Evolutionary conservation across 2,113 vertebrate genomes (phyloP).

Genomic region (Nematolebias whitei): DNA sequence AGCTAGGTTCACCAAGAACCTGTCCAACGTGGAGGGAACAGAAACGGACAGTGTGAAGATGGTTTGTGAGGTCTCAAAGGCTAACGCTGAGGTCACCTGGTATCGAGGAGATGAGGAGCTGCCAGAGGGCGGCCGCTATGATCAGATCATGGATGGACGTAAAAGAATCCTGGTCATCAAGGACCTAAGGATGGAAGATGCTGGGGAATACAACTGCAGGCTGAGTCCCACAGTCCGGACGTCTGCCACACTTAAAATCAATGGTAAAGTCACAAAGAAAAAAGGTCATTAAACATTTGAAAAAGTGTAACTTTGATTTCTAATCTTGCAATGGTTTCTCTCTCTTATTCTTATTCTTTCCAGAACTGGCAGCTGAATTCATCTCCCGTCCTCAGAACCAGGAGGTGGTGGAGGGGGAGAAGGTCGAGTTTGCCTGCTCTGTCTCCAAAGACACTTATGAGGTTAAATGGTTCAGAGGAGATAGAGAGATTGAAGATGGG

Average conservation of each 20-base stretch:
- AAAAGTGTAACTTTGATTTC: background rate
- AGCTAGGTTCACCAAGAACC: slow-evolving; percentile 94
- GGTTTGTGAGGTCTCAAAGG: slow-evolving; percentile 95
- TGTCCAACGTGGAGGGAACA: slow-evolving; percentile 89
- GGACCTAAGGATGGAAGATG: slow-evolving; percentile 88
- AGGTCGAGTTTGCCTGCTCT: slow-evolving; percentile 92
- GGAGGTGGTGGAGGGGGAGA: slow-evolving; percentile 95
- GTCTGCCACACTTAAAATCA: slow-evolving; percentile 87
- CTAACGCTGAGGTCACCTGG: slow-evolving; percentile 90
- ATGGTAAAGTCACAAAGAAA: slow-evolving; percentile 77
- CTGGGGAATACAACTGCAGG: slow-evolving; percentile 88
- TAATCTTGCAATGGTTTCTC: too few relatives aligned
- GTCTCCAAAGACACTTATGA: slow-evolving; percentile 92
- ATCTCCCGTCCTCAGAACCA: slow-evolving; percentile 91
- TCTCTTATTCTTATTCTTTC: slow-evolving; percentile 31
- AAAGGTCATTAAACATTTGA: background rate
- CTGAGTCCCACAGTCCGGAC: slow-evolving; percentile 84
- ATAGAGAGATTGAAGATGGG: slow-evolving; percentile 81
- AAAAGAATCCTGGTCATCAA: slow-evolving; percentile 91
- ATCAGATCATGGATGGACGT: slow-evolving; percentile 87
- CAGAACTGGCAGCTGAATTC: slow-evolving; percentile 97
- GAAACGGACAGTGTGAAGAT: slow-evolving; percentile 95
- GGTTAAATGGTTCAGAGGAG: slow-evolving; percentile 89
- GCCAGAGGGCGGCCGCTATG: slow-evolving; percentile 92
- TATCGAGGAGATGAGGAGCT: slow-evolving; percentile 91